These are phyloP conservation scores for Pantala flavescens DNA, from an alignment of 1,140 invertebrate species.

Conservation along the genomic window DNA sequence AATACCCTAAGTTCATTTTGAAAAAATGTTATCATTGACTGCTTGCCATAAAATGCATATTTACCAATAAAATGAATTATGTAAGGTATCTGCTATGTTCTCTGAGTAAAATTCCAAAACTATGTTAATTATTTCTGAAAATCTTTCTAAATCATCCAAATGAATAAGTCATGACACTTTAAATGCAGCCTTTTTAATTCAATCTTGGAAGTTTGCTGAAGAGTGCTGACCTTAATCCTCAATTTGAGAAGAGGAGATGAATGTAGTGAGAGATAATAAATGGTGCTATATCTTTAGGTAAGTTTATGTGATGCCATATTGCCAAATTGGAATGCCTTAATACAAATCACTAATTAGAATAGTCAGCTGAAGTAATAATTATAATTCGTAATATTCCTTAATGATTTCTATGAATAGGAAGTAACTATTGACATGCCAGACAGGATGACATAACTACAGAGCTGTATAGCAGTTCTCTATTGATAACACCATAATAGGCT, in stretches of 20 bases:
- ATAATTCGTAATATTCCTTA: not conserved
- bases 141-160: not conserved
- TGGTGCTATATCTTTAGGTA: slow-evolving; percentile 1
- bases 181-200: slow-evolving; percentile 10
- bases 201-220: slow-evolving; percentile 2
- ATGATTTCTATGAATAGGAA: not conserved
- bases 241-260: slow-evolving; percentile 6
- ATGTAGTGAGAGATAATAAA: not conserved
- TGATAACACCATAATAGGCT: not conserved
- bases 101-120: not conserved
- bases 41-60: not conserved
- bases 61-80: not conserved
- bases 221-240: not conserved
- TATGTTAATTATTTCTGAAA: not conserved
- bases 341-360: not conserved
- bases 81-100: not conserved
- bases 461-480: too few species aligned
- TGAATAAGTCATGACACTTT: not conserved
- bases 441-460: not conserved
- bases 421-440: not conserved
- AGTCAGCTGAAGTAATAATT: not conserved
- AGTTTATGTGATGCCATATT: not conserved
- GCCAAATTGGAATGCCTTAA: not conserved
- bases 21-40: not conserved
- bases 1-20: not conserved